A percentile compares a stretch with the other conserved stretches of the same genome.
Evolutionary conservation across 2,797 vertebrate species (phyloP).

Genomic region (Leuciscus waleckii): DNA sequence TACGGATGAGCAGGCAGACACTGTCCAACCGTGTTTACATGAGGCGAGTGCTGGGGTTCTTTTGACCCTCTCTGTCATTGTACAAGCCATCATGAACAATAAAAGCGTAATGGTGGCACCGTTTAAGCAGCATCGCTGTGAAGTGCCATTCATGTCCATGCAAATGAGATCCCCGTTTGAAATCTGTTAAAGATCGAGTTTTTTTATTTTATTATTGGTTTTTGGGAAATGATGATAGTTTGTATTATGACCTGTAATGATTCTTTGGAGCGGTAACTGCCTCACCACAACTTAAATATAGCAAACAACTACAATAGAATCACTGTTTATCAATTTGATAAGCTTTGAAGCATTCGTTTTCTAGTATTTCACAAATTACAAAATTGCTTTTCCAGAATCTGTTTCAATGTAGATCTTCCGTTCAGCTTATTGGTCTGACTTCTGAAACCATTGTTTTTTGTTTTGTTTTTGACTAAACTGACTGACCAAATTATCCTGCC

Average conservation of each 20-base stretch:
- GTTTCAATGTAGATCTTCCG: slow-evolving; percentile 13
- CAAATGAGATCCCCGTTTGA: slow-evolving; percentile 22
- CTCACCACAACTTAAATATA: slow-evolving; percentile 11
- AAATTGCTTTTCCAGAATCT: neutral
- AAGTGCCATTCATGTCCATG: slow-evolving; percentile 41
- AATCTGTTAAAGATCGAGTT: slow-evolving; percentile 8
- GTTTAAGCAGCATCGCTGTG: slow-evolving; percentile 29
- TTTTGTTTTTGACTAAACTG: neutral
- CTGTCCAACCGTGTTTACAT: slow-evolving; percentile 57
- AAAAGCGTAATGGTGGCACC: slow-evolving; percentile 50
- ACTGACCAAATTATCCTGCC: slow-evolving; percentile 47
- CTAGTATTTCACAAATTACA: slow-evolving; percentile 1
- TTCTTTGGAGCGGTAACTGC: slow-evolving; percentile 14
- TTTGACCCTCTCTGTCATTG: slow-evolving; percentile 51
- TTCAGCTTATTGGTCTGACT: slow-evolving; percentile 17
- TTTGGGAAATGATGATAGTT: slow-evolving; percentile 23
- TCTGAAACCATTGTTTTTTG: slow-evolving; percentile 14
- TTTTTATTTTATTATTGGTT: neutral
- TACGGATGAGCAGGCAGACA: slow-evolving; percentile 46
- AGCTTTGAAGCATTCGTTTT: slow-evolving; percentile 35
- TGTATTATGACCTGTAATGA: slow-evolving; percentile 25
- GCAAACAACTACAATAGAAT: slow-evolving; percentile 7
- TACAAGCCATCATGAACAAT: slow-evolving; percentile 57
- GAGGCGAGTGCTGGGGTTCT: slow-evolving; percentile 38
- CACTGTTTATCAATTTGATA: slow-evolving; percentile 36